Percentiles rank a stretch among this genome's conserved stretches.
Evolutionary conservation across 2,113 vertebrate species (phyloP).

Genomic region (Synodontis membranacea): DNA sequence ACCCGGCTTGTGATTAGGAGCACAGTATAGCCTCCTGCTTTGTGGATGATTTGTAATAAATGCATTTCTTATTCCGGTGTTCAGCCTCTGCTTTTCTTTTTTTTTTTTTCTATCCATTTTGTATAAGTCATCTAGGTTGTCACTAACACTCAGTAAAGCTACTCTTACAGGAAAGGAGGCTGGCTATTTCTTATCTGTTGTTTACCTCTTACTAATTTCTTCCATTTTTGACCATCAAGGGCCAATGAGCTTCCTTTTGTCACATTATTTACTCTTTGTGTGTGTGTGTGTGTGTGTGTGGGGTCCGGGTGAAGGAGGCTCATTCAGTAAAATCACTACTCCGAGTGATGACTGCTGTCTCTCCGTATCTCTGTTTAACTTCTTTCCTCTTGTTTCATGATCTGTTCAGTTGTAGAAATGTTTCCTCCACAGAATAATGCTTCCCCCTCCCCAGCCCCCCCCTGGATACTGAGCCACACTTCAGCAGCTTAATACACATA

Average conservation of each 20-base stretch:
- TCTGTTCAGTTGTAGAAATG: not conserved
- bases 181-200: not conserved
- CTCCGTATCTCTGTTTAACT: not conserved
- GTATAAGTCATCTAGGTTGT: not conserved
- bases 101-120: not conserved
- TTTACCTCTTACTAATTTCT: not conserved
- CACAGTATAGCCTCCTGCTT: not conserved
- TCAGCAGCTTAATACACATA: not conserved
- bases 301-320: not conserved
- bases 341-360: not conserved
- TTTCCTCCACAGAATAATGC: not conserved
- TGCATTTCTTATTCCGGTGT: not conserved
- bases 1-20: slow-evolving; percentile 10
- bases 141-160: not conserved
- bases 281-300: not conserved
- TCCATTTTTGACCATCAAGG: not conserved
- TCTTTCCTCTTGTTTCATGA: not conserved
- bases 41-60: not conserved
- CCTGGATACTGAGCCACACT: not conserved
- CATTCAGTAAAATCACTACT: slow-evolving; percentile 8
- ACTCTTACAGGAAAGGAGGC: slow-evolving; percentile 7
- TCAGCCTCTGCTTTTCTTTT: not conserved
- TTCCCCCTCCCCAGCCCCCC: too few species aligned
- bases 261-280: not conserved
- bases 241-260: not conserved